These are phyloP conservation scores for Fregetta grallaria DNA, from an alignment of 2,113 vertebrate species.

Conservation along the genomic window DNA sequence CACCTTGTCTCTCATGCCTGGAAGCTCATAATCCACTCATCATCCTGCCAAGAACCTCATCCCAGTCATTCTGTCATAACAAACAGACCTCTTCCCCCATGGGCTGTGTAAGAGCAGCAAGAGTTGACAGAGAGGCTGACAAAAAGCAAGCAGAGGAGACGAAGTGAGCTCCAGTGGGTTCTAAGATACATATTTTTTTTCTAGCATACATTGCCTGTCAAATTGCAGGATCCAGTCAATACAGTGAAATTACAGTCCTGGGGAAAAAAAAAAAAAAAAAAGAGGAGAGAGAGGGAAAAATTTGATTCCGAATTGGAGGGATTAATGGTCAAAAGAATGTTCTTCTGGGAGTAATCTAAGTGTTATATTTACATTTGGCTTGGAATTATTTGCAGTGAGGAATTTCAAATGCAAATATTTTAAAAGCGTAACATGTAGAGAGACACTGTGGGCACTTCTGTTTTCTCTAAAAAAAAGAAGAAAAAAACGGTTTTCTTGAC, in stretches of 20 bases:
- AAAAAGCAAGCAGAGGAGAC: background rate
- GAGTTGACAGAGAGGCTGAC: background rate
- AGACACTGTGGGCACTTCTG: constrained; percentile 78
- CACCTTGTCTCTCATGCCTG: background rate
- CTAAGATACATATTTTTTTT: background rate
- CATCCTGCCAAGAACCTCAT: constrained; percentile 32
- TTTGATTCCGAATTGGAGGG: constrained; percentile 70
- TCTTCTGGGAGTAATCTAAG: constrained; percentile 81
- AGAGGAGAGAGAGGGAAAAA: constrained; percentile 34
- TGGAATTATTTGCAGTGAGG: constrained; percentile 80
- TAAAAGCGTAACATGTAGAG: constrained; percentile 75
- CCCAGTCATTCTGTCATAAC: constrained; percentile 1
- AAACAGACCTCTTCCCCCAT: background rate
- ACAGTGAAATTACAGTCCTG: constrained; percentile 69
- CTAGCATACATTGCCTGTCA: background rate
- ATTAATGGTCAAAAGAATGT: constrained; percentile 78
- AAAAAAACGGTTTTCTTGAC: constrained; percentile 57
- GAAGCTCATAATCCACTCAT: background rate
- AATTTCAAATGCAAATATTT: constrained; percentile 85
- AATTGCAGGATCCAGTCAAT: constrained; percentile 46
- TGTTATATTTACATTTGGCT: constrained; percentile 83
- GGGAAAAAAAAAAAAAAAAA: background rate
- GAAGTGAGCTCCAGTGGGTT: background rate
- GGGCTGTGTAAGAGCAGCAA: background rate
- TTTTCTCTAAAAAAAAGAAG: constrained; percentile 59